Evolutionary conservation across 2,888 invertebrate genomes (phyloP).

Genomic region (Prosopocoilus inquinatus): DNA sequence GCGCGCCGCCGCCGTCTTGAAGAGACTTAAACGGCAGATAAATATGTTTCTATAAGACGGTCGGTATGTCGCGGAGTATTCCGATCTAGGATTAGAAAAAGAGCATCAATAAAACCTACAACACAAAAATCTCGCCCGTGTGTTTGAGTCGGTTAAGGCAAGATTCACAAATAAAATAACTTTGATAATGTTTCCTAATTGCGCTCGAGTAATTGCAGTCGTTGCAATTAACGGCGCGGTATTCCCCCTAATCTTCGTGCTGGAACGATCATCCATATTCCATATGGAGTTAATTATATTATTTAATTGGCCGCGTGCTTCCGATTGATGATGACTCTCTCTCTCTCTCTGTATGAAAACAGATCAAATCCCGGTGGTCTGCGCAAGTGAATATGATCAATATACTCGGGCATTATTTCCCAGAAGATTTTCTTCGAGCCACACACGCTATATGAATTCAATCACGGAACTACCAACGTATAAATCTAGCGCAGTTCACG

Average conservation of each 20-base stretch:
- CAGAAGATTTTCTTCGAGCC: slow-evolving; percentile 21
- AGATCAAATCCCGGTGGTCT: slow-evolving; percentile 27
- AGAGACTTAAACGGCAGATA: too few relatives aligned
- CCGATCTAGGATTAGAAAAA: neutral
- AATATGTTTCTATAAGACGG: too few relatives aligned
- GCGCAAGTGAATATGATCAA: slow-evolving; percentile 24
- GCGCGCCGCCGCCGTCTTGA: too few relatives aligned
- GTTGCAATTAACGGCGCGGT: slow-evolving; percentile 18
- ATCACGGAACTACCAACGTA: slow-evolving; percentile 18
- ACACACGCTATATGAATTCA: slow-evolving; percentile 26
- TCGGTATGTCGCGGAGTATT: too few relatives aligned
- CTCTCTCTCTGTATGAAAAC: slow-evolving; percentile 15
- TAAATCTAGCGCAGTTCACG: slow-evolving; percentile 8
- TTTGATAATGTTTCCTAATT: slow-evolving; percentile 14
- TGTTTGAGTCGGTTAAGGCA: neutral
- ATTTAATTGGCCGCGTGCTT: slow-evolving; percentile 22
- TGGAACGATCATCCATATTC: slow-evolving; percentile 18
- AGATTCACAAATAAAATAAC: slow-evolving; percentile 2
- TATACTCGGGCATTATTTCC: slow-evolving; percentile 22
- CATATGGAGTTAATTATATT: slow-evolving; percentile 20
- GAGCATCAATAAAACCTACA: neutral
- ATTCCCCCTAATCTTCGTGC: slow-evolving; percentile 21
- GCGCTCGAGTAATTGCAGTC: slow-evolving; percentile 18
- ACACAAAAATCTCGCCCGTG: slow-evolving; percentile 1
- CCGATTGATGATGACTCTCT: too few relatives aligned